A percentile compares a stretch with the other conserved stretches of the same genome.
Conservation (phyloP, 2,888 invertebrate species). For the Ophion costatus region DNA sequence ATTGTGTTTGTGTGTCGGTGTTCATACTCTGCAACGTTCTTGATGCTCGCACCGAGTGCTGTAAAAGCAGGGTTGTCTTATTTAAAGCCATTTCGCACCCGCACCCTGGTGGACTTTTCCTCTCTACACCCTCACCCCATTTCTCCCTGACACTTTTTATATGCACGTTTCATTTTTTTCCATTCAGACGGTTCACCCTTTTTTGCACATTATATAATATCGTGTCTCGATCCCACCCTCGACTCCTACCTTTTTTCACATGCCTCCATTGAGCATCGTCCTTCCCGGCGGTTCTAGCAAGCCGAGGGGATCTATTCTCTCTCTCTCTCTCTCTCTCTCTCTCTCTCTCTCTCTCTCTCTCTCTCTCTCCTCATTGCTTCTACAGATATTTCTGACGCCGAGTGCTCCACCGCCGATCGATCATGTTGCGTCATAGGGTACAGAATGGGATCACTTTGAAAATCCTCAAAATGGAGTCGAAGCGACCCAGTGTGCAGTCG, state of each 20-base stretch:
- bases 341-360: neutral
- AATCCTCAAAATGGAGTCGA: too few species aligned
- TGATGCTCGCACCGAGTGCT: constrained; percentile 29
- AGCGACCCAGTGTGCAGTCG: too few species aligned
- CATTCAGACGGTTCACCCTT: constrained; percentile 45
- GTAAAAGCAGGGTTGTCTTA: constrained; percentile 56
- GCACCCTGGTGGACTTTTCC: neutral
- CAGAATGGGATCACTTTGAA: too few species aligned
- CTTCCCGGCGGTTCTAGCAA: constrained; percentile 37
- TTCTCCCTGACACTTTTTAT: constrained; percentile 28
- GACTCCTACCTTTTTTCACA: constrained; percentile 32
- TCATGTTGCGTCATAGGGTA: neutral
- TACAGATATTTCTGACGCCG: constrained; percentile 20
- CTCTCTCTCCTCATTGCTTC: neutral
- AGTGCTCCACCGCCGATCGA: constrained; percentile 12
- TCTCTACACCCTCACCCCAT: neutral
- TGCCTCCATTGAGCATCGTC: constrained; percentile 35
- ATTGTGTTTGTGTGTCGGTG: neutral
- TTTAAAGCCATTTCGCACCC: constrained; percentile 53
- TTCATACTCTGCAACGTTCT: constrained; percentile 14
- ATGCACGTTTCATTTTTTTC: constrained; percentile 11
- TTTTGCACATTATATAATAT: constrained; percentile 31
- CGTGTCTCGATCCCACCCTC: constrained; percentile 26
- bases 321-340: constrained; percentile 10
- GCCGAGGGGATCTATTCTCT: constrained; percentile 1